Conservation (phyloP, 2,797 vertebrate genomes). For the Eupleurogrammus muticus region DNA sequence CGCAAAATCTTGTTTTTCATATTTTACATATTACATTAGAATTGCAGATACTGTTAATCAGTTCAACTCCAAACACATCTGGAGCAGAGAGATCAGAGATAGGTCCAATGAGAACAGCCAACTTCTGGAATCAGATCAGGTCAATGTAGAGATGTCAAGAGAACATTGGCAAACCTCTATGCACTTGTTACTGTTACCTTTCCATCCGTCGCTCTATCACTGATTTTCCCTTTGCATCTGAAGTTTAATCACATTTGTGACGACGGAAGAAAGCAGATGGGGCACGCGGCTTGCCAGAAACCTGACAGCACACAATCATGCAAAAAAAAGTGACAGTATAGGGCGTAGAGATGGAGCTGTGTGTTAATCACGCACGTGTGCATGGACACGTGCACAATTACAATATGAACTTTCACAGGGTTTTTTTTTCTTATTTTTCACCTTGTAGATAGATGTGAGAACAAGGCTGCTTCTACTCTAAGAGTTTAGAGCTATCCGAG, state of each 20-base stretch:
- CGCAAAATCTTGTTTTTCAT: background rate
- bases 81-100: too few relatives aligned
- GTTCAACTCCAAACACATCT: background rate
- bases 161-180: background rate
- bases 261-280: slow-evolving; percentile 18
- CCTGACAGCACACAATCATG: background rate
- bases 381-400: background rate
- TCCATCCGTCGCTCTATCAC: background rate
- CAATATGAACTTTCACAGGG: too few relatives aligned
- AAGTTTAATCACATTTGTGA: slow-evolving; percentile 29
- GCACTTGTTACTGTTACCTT: background rate
- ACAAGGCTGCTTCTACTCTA: background rate
- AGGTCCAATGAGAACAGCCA: too few relatives aligned
- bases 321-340: background rate
- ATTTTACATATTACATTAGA: background rate
- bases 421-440: background rate
- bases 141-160: background rate
- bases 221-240: background rate
- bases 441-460: slow-evolving; percentile 7
- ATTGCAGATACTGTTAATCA: background rate
- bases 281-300: slow-evolving; percentile 19
- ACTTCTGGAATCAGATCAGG: background rate
- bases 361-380: background rate
- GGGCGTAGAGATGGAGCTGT: background rate
- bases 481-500: background rate